phyloP scores from a whole-genome alignment of 2,888 invertebrate genomes.

The Xestobium rufovillosum region DNA sequence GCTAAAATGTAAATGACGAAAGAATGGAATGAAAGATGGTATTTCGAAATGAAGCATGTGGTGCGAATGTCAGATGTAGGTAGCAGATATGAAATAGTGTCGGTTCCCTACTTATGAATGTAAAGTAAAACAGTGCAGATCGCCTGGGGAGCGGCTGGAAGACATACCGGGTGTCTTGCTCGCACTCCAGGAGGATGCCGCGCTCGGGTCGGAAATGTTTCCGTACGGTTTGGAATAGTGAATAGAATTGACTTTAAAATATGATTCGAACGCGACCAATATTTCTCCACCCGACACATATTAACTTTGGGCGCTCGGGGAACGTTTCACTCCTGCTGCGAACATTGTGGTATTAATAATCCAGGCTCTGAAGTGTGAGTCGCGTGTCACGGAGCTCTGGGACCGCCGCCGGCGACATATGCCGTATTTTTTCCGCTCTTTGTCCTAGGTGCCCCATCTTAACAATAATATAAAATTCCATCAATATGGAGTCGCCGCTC shows the following conservation, averaged over 20 bases:
- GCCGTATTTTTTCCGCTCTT: no score
- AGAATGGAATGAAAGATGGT: constrained; percentile 43
- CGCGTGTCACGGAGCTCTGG: constrained; percentile 20
- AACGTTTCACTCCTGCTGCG: constrained; percentile 24
- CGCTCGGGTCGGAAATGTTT: no score
- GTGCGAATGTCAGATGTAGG: constrained; percentile 40
- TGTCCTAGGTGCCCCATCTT: no score
- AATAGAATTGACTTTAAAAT: constrained; percentile 40
- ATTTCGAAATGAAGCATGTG: constrained; percentile 40
- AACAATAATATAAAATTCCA: no score
- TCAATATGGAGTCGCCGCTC: no score
- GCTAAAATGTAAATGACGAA: constrained; percentile 40
- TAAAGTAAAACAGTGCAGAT: constrained; percentile 37
- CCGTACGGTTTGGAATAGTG: no score
- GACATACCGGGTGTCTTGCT: not conserved
- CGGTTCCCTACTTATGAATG: constrained; percentile 39
- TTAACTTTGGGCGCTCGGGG: constrained; percentile 28
- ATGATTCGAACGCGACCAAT: constrained; percentile 39
- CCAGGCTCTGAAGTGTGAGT: constrained; percentile 24
- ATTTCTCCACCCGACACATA: constrained; percentile 31
- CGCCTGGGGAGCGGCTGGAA: constrained; percentile 17
- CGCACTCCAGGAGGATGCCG: not conserved
- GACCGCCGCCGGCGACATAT: constrained; percentile 18
- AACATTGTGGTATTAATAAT: constrained; percentile 30
- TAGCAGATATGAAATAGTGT: constrained; percentile 41